A percentile compares a stretch with the other conserved stretches of the same genome.
Conservation (phyloP, 2,797 vertebrate species). For the Tadarida brasiliensis region DNA sequence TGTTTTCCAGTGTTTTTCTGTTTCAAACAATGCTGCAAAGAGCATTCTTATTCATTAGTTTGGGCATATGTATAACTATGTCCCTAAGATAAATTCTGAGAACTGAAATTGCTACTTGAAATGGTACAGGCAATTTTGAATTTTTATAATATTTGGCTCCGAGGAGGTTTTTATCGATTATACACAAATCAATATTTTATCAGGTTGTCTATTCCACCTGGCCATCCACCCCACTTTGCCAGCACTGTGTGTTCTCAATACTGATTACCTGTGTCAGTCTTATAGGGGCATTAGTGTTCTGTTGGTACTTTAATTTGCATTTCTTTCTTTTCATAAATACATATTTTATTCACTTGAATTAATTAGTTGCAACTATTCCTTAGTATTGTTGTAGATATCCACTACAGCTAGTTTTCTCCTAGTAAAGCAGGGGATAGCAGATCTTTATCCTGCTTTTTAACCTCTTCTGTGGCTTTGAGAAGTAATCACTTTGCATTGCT, state of each 20-base stretch:
- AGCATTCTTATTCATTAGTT: neutral
- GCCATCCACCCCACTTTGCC: neutral
- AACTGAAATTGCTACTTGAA: constrained; percentile 11
- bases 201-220: neutral
- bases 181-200: neutral
- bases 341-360: neutral
- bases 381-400: neutral
- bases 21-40: neutral
- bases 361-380: neutral
- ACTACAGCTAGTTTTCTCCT: neutral
- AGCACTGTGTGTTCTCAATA: neutral
- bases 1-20: neutral
- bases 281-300: neutral
- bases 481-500: neutral
- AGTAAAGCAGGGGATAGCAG: neutral
- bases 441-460: neutral
- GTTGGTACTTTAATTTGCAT: neutral
- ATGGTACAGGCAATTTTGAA: neutral
- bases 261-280: neutral
- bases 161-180: constrained; percentile 7
- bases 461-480: neutral
- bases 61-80: neutral
- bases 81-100: neutral
- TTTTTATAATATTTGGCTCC: neutral
- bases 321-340: neutral